Evolutionary conservation across 2,888 invertebrate species (phyloP), one percentile per base, ranked within the genome.

Genomic region (Melitaea athalia): DNA sequence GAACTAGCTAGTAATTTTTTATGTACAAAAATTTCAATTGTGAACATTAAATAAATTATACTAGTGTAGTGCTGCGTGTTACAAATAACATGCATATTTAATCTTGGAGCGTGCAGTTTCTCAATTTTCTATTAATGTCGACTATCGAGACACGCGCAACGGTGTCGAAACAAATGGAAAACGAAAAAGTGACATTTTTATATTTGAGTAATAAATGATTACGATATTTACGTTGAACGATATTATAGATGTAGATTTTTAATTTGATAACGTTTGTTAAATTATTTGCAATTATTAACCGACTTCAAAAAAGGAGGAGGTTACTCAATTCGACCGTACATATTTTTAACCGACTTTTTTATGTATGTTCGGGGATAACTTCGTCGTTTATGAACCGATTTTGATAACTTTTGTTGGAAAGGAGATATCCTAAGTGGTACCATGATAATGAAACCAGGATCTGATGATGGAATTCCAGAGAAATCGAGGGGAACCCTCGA

Each of bases 61-160:
- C 43, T 31, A 12, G 24, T 14, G 8, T 8, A 14, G 53, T 60
- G 59, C 59, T 68, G 68, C 71, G 71, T 68, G 71, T 60, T 72
- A 66, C 52, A 67, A 68, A 63, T 59, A 66, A 64, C 68, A 64
- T 69, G 72, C 69, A 72, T 72, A 69, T 63, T 67, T 65, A 63
- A 67, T 71, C 61, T 68, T 63, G 15, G 59, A 68, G 71, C 75
- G 72, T 72, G 68, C 63, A 70, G 64, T 75, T 74, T 70, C 73
- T 72, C 75, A 76, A 76, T 75, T 76, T 74, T 73, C 73, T 73
- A 76, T 73, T 74, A 55, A 63, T 63, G 53, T 69, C 70, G 61
- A 74, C 74, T 70, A 63, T 71, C 68, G 59, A 55, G 60, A 70
- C 65, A 69, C 74, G 74, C 75, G 73, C 70, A 67, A 59, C 62